Conservation (phyloP, 2,888 invertebrate species). For the Leucophenga montana region DNA sequence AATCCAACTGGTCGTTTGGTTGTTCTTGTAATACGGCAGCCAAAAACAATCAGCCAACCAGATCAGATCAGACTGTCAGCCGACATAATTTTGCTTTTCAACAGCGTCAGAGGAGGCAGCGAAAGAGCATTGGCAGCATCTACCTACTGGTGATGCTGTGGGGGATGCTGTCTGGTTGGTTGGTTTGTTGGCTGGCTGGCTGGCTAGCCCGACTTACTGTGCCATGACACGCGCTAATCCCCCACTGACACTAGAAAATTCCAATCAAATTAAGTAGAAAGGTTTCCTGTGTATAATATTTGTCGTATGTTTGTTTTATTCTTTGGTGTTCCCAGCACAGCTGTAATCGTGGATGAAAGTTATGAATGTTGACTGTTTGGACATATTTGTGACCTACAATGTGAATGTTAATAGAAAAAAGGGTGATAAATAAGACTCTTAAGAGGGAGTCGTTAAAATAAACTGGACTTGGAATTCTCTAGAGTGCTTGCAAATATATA, state of each 20-base stretch:
- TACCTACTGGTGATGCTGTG: too few species aligned
- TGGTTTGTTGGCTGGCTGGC: not conserved
- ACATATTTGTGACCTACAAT: too few species aligned
- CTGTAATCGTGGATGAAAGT: too few species aligned
- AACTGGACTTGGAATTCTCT: too few species aligned
- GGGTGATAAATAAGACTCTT: too few species aligned
- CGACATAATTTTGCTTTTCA: not conserved
- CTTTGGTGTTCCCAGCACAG: not conserved
- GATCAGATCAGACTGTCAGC: slow-evolving; percentile 62
- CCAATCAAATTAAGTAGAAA: slow-evolving; percentile 65
- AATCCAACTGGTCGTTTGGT: slow-evolving; percentile 1
- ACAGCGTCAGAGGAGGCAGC: not conserved
- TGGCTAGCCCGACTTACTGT: not conserved
- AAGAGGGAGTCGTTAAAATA: too few species aligned
- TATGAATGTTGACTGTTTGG: too few species aligned
- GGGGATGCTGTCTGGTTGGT: too few species aligned
- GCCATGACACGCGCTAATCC: slow-evolving; percentile 48
- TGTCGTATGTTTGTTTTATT: slow-evolving; percentile 11
- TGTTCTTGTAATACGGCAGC: slow-evolving; percentile 27
- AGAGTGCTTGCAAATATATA: too few species aligned
- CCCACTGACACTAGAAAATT: slow-evolving; percentile 56
- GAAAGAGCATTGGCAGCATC: too few species aligned
- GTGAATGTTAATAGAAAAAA: too few species aligned
- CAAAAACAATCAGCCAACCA: slow-evolving; percentile 65
- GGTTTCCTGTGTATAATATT: slow-evolving; percentile 45